phyloP scores from a whole-genome alignment of 1,140 invertebrate genomes.

The Drosophila athabasca region DNA sequence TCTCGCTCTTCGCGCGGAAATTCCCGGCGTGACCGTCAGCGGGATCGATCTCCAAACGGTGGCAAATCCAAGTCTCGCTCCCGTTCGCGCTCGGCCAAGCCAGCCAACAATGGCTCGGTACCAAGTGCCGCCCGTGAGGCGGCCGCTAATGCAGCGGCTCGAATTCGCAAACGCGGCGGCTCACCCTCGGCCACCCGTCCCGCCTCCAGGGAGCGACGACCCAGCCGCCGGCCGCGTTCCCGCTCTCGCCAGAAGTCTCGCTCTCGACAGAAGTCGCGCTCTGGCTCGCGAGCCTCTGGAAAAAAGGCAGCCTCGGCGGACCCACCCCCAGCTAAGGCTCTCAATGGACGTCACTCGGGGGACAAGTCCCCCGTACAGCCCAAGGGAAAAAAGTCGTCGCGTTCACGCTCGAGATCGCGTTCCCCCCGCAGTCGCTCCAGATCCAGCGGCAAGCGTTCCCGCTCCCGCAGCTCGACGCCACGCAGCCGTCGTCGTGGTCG shows the following conservation, averaged over 20 bases:
- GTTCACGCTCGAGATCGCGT: conserved; percentile 57
- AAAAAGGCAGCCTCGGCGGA: conserved; percentile 82
- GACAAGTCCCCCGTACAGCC: conserved; percentile 45
- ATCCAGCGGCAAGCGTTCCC: conserved; percentile 54
- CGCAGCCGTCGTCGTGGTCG: conserved; percentile 54
- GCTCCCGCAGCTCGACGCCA: conserved; percentile 68
- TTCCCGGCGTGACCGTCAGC: conserved; percentile 54
- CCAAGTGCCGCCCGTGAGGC: conserved; percentile 67
- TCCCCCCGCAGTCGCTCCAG: conserved; percentile 68
- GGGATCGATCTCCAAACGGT: conserved; percentile 30
- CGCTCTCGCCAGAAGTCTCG: conserved; percentile 62
- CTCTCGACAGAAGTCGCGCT: conserved; percentile 72
- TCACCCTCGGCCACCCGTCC: conserved; percentile 39
- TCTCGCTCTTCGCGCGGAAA: conserved; percentile 42
- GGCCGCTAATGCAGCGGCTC: conserved; percentile 71
- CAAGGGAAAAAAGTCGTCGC: conserved; percentile 64
- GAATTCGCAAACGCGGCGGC: conserved; percentile 66
- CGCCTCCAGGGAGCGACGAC: conserved; percentile 49
- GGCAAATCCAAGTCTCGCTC: conserved; percentile 58
- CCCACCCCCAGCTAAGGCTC: conserved; percentile 78
- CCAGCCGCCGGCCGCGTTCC: conserved; percentile 57
- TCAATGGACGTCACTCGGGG: conserved; percentile 66
- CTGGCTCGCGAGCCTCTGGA: conserved; percentile 40
- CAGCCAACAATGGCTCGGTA: conserved; percentile 56
- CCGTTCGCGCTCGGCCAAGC: conserved; percentile 43